Conservation (phyloP, 2,797 vertebrate genomes). For the Neosilurus hyrtlii region DNA sequence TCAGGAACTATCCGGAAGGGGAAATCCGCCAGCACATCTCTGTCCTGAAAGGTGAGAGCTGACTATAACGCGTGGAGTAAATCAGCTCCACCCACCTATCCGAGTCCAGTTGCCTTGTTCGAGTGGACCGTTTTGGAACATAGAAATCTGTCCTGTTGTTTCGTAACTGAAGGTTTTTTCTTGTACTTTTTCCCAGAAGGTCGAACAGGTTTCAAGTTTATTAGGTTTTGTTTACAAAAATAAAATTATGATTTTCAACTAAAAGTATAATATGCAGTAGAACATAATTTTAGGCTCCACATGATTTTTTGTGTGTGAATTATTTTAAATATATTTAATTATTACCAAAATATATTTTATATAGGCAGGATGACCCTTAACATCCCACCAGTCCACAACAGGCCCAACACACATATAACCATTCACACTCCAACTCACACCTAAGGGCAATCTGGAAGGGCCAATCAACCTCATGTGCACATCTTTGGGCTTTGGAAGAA, state of each 20-base stretch:
- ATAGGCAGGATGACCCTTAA: no score
- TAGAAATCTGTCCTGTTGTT: neutral
- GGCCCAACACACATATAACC: no score
- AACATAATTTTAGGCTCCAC: neutral
- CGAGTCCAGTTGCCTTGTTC: no score
- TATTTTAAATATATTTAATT: neutral
- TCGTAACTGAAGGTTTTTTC: neutral
- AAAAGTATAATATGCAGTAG: neutral
- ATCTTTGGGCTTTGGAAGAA: no score
- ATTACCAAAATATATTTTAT: neutral
- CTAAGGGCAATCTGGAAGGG: no score
- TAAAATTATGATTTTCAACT: neutral
- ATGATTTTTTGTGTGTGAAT: neutral
- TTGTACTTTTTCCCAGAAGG: neutral
- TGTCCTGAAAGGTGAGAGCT: constrained; percentile 91
- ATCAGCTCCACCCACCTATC: neutral
- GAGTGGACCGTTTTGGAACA: neutral
- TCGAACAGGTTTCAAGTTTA: neutral
- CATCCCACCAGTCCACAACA: no score
- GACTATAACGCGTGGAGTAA: neutral
- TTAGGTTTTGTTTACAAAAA: neutral
- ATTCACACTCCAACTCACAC: no score
- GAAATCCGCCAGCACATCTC: constrained; percentile 96
- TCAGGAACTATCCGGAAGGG: constrained; percentile 85
- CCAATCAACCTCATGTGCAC: no score